phyloP scores from a whole-genome alignment of 2,888 invertebrate species.

The Chymomyza amoena region DNA sequence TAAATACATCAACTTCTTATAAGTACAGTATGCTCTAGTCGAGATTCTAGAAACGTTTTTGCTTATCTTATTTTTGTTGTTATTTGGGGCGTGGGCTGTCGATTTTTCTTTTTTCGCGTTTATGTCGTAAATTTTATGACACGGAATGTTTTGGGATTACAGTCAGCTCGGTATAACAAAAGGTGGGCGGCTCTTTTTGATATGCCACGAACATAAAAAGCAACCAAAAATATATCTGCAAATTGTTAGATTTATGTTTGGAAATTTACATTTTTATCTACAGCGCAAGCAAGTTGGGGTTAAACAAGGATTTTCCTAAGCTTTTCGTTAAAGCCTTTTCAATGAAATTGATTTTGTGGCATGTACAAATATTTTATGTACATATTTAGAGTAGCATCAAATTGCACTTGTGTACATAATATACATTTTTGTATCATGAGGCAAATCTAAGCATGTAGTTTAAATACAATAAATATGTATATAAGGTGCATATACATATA shows the following conservation, averaged over 20 bases:
- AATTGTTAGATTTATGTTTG: slow-evolving; percentile 64
- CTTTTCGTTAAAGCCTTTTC: neutral
- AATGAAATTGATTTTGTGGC: neutral
- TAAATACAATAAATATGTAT: slow-evolving; percentile 1
- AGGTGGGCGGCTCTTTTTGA: slow-evolving; percentile 53
- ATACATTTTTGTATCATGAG: neutral
- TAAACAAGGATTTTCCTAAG: neutral
- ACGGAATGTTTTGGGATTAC: slow-evolving; percentile 63
- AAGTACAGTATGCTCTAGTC: neutral
- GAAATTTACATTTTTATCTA: slow-evolving; percentile 56
- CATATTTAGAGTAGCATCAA: slow-evolving; percentile 49
- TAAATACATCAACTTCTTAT: neutral
- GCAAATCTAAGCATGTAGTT: neutral
- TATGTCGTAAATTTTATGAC: slow-evolving; percentile 69
- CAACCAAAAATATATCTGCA: slow-evolving; percentile 39
- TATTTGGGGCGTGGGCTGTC: slow-evolving; percentile 37
- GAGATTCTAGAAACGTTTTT: neutral
- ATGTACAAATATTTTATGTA: neutral
- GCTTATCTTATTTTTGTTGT: slow-evolving; percentile 22
- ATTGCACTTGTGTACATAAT: slow-evolving; percentile 62
- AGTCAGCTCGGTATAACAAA: slow-evolving; percentile 36
- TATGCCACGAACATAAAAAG: slow-evolving; percentile 32
- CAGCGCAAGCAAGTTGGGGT: neutral
- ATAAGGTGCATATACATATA: neutral
- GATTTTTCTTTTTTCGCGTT: slow-evolving; percentile 34